Base-by-base conservation (phyloP, 2,797 vertebrate species). In the Linurgus olivaceus region DNA sequence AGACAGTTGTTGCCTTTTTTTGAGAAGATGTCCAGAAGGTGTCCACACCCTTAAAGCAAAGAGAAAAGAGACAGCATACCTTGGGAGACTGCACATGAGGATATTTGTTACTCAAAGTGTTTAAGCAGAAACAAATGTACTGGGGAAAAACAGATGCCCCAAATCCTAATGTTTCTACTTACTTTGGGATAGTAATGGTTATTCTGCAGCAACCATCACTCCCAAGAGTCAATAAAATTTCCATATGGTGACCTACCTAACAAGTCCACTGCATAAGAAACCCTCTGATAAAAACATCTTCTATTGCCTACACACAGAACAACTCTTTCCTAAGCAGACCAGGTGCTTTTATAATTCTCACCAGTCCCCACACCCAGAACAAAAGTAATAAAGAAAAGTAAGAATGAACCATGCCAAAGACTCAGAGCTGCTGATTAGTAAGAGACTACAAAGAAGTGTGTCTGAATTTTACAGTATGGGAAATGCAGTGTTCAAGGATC, bases 131-230 rank as follows among this genome's bases (percentile, higher is more conserved):
- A 38, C 3, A 67, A 77, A 58, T 0, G 0, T 5, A 47, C 4
- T 29, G 15, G 12, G 25, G 2, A 2, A 47, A 3, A 42, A 68
- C 65, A 25, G 8, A 12, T 59, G 14, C 23, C 74, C 40, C 44
- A 51, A 77, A 89, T 40, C 11, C 8, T 62, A 8, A 21, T 21
- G 8, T 51, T 59, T 51, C 19, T 18, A 78, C 11, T 7, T 71
- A 9, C 24, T 74, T 31, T 28, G 23, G 15, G 20, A 48, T 38
- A 58, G 25, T 51, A 77, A 66, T 20, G 13, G 74, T 74, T 16
- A 66, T 45, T 29, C 24, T 50, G 24, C 35, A 83, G 44, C 29
- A 57, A 33, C 5, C 17, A 17, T 47, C 0, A 0, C 8, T 52
- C 29, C 12, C 13, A 61, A 66, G 23, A 80, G 20, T 25, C 25